Evolutionary conservation across 2,113 vertebrate genomes (phyloP).

Genomic region (Stegostoma tigrinum): DNA sequence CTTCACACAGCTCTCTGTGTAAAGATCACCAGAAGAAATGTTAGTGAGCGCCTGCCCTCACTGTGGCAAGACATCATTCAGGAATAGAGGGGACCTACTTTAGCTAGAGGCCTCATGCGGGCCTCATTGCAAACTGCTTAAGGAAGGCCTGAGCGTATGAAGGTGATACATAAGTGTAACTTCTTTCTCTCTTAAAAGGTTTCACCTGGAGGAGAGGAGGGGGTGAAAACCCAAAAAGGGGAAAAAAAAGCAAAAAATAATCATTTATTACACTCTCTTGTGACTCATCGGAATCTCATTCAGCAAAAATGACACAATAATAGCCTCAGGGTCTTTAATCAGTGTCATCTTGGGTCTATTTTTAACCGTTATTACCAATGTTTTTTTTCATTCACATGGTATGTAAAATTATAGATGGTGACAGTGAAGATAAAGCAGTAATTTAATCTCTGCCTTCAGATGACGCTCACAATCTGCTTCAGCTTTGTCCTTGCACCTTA

Average conservation of each 20-base stretch:
- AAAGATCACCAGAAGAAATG: too few relatives aligned
- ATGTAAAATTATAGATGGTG: conserved; percentile 31
- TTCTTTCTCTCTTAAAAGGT: neutral
- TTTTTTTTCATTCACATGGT: conserved; percentile 24
- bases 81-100: neutral
- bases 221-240: neutral
- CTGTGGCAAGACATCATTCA: neutral
- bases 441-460: neutral
- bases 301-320: conserved; percentile 18
- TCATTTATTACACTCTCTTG: conserved; percentile 28
- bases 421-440: conserved; percentile 20
- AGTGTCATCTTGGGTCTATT: conserved; percentile 29
- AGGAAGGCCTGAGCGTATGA: neutral
- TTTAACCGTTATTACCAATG: conserved; percentile 29
- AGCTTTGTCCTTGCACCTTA: neutral
- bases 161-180: neutral
- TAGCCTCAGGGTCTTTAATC: conserved; percentile 30
- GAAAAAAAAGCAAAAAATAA: conserved; percentile 25
- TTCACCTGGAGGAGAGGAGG: neutral
- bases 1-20: too few relatives aligned
- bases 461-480: neutral
- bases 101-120: neutral
- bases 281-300: conserved; percentile 32
- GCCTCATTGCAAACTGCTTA: neutral
- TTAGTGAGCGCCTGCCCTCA: too few relatives aligned